phyloP scores from a whole-genome alignment of 2,888 invertebrate species.

The Dryococelus australis region DNA sequence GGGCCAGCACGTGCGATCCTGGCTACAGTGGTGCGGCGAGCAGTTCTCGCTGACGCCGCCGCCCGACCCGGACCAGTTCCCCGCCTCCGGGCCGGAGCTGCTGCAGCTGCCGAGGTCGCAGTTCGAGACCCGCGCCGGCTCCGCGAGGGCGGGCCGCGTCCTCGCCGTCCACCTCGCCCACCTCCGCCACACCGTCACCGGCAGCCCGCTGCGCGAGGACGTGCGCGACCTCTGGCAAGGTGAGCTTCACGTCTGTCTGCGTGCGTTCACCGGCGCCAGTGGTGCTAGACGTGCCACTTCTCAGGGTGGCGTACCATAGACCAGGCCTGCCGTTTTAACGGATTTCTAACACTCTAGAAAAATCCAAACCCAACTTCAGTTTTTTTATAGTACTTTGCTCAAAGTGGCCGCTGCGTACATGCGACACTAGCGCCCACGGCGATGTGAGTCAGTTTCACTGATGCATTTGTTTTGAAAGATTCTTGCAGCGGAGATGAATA shows the following conservation, averaged over 20 bases:
- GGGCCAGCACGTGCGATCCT: constrained; percentile 64
- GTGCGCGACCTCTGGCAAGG: constrained; percentile 52
- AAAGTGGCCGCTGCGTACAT: no score
- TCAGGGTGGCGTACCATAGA: no score
- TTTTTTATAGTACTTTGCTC: no score
- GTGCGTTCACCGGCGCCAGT: not conserved
- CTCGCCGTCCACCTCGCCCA: constrained; percentile 70
- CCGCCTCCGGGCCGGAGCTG: constrained; percentile 65
- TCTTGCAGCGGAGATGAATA: no score
- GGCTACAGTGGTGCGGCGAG: constrained; percentile 69
- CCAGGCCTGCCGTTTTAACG: no score
- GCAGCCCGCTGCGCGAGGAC: constrained; percentile 66
- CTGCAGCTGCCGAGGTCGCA: constrained; percentile 68
- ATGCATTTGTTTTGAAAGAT: no score
- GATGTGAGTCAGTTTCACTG: no score
- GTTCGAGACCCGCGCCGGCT: constrained; percentile 65
- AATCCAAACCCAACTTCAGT: no score
- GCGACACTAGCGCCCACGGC: no score
- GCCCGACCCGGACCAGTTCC: constrained; percentile 64
- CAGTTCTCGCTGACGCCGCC: constrained; percentile 66
- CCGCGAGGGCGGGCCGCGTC: constrained; percentile 62
- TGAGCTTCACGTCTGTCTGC: constrained; percentile 18
- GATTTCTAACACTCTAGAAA: no score
- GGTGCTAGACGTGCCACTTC: no score
- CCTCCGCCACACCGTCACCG: constrained; percentile 66